Conservation (phyloP, 1,140 invertebrate species). For the Drosophila bifasciata region DNA sequence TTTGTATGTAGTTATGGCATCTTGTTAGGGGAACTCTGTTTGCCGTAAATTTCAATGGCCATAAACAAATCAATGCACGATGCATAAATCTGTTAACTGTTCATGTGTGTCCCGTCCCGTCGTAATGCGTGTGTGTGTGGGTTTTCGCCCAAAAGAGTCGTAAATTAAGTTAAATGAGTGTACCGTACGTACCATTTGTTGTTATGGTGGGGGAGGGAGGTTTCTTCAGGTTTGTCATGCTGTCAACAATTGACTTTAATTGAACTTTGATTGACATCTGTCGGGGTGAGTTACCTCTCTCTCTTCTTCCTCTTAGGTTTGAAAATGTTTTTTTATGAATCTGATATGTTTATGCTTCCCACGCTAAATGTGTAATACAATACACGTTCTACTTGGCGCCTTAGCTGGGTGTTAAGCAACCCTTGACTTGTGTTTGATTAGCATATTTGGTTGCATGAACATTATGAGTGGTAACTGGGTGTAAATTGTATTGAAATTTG, state of each 20-base stretch:
- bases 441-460: no score
- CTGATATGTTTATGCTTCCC: no score
- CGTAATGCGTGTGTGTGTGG: constrained; percentile 3
- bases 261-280: constrained; percentile 18
- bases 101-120: constrained; percentile 3
- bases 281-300: neutral
- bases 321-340: neutral
- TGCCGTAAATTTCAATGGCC: constrained; percentile 28
- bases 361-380: no score
- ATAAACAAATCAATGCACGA: constrained; percentile 29
- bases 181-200: neutral
- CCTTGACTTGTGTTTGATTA: no score
- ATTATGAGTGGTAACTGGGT: no score
- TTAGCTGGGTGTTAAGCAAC: no score
- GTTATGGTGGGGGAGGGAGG: neutral
- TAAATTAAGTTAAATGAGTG: constrained; percentile 21
- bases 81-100: constrained; percentile 25
- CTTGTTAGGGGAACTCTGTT: constrained; percentile 18
- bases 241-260: constrained; percentile 25
- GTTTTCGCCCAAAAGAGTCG: constrained; percentile 9
- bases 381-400: no score
- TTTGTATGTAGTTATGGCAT: constrained; percentile 23
- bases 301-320: neutral
- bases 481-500: no score
- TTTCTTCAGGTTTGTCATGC: constrained; percentile 1